Conservation (phyloP, 2,797 vertebrate genomes). For the Chiloscyllium punctatum region DNA sequence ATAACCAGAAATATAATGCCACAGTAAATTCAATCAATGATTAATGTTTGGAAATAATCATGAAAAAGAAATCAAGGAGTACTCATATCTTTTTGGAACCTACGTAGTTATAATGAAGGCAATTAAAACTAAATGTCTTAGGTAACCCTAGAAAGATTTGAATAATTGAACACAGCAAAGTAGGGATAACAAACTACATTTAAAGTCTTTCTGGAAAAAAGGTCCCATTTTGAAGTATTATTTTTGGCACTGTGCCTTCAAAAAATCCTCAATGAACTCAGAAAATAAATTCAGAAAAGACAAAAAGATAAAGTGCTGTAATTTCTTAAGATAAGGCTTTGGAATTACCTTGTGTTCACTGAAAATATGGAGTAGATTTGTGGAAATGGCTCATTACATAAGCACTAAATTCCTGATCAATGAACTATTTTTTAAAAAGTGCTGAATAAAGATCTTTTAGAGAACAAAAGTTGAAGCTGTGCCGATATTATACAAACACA, state of each 20-base stretch:
- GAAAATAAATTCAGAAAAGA: neutral
- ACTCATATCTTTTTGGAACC: neutral
- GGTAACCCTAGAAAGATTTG: no score
- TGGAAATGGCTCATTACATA: neutral
- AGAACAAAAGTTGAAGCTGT: neutral
- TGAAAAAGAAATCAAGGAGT: neutral
- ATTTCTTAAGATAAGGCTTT: neutral
- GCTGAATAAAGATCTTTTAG: neutral
- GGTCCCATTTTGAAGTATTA: neutral
- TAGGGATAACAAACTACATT: neutral
- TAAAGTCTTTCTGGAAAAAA: neutral
- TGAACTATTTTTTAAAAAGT: no score
- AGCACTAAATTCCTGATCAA: neutral
- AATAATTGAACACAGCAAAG: no score
- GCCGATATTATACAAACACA: neutral
- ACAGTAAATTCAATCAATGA: neutral
- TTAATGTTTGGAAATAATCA: no score
- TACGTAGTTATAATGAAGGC: no score
- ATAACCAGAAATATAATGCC: neutral
- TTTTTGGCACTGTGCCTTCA: neutral
- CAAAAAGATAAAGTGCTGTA: neutral
- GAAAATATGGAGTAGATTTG: neutral
- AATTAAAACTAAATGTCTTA: no score
- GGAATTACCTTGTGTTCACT: neutral
- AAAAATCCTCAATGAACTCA: neutral